Conservation (phyloP, 2,797 vertebrate genomes). For the Pangasius larnaudii region DNA sequence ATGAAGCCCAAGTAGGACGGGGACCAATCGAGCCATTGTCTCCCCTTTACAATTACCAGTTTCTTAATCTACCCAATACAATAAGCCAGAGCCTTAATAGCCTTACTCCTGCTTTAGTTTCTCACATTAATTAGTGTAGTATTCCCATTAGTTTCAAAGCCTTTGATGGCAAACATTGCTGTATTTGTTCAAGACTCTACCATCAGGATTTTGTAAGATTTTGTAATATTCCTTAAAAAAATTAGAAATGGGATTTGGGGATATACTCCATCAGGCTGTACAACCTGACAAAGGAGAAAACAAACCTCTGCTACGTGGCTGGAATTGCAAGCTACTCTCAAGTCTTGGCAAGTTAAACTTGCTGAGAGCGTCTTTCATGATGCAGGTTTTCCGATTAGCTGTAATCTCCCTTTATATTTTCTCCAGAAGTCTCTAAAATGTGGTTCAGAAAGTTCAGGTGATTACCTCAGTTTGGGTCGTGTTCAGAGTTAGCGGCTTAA, state of each 20-base stretch:
- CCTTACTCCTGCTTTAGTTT: not conserved
- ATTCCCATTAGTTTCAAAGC: not conserved
- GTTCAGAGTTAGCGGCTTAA: not conserved
- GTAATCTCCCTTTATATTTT: not conserved
- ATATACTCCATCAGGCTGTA: constrained; percentile 9
- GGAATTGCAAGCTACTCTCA: constrained; percentile 14
- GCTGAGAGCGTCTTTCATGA: not conserved
- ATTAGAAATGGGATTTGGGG: constrained; percentile 12
- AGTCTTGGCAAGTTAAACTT: constrained; percentile 8
- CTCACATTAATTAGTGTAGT: constrained; percentile 2
- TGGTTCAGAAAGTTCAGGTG: not conserved
- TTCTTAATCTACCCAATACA: constrained; percentile 17
- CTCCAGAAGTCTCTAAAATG: not conserved
- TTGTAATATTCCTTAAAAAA: constrained; percentile 11
- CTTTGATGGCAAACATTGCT: not conserved
- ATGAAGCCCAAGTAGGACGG: not conserved
- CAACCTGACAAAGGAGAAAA: constrained; percentile 11
- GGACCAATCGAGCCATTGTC: constrained; percentile 14
- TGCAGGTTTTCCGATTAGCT: constrained; percentile 15
- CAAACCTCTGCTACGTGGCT: constrained; percentile 1
- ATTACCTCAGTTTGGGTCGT: not conserved
- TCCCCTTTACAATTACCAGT: constrained; percentile 4
- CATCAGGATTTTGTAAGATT: not conserved
- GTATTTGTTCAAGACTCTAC: not conserved
- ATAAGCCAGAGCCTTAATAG: constrained; percentile 8